A percentile compares a stretch with the other conserved stretches of the same genome.
Evolutionary conservation across 2,797 vertebrate species (phyloP).

Genomic region (Xiphophorus birchmanni): DNA sequence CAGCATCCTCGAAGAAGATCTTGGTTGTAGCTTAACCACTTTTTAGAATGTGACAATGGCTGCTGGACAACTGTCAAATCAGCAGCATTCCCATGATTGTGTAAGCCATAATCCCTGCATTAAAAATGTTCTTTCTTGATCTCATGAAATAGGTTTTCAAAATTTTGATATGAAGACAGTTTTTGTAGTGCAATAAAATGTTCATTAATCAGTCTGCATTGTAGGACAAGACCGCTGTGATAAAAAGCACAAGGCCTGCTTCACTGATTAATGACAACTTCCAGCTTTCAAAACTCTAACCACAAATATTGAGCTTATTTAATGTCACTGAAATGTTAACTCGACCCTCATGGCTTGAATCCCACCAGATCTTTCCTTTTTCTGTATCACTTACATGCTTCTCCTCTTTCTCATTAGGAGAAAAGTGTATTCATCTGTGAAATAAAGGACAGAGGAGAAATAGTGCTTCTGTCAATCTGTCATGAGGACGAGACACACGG

Average conservation of each 20-base stretch:
- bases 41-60: not conserved
- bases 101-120: not conserved
- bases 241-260: constrained; percentile 28
- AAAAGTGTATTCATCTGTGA: constrained; percentile 33
- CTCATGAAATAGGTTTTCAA: not conserved
- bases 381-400: constrained; percentile 40
- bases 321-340: constrained; percentile 38
- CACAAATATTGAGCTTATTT: constrained; percentile 50
- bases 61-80: not conserved
- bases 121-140: not conserved
- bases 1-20: not conserved
- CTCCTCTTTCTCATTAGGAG: constrained; percentile 63
- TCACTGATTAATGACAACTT: constrained; percentile 42
- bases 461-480: constrained; percentile 66
- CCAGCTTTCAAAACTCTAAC: constrained; percentile 36
- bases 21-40: not conserved
- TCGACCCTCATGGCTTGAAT: constrained; percentile 28
- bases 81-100: not conserved
- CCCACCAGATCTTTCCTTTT: constrained; percentile 44
- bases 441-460: constrained; percentile 43
- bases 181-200: constrained; percentile 10
- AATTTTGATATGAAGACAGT: not conserved
- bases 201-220: constrained; percentile 29
- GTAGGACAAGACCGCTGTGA: constrained; percentile 4
- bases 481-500: constrained; percentile 62